Evolutionary conservation across 1,140 invertebrate genomes (phyloP).

Genomic region (Reticulitermes speratus): DNA sequence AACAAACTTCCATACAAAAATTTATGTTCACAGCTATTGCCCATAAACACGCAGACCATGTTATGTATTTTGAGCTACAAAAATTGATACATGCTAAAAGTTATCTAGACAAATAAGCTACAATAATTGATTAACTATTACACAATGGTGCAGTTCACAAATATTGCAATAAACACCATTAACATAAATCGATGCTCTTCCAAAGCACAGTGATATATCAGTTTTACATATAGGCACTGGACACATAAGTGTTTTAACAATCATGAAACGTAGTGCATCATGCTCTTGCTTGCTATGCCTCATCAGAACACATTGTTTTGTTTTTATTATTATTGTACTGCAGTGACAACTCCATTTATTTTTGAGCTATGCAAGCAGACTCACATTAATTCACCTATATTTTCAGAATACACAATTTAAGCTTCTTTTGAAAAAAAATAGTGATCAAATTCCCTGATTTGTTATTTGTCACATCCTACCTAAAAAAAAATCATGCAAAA

Average conservation of each 20-base stretch:
- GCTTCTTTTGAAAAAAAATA: slow-evolving; percentile 22
- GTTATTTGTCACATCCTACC: slow-evolving; percentile 27
- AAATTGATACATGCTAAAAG: background rate
- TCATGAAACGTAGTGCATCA: slow-evolving; percentile 20
- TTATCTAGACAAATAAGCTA: background rate
- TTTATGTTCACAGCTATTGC: slow-evolving; percentile 6
- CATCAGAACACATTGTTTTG: slow-evolving; percentile 24
- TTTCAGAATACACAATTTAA: slow-evolving; percentile 3
- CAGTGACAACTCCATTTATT: slow-evolving; percentile 23
- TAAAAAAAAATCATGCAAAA: slow-evolving; percentile 25
- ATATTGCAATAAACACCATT: slow-evolving; percentile 17
- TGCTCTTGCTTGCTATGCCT: slow-evolving; percentile 8
- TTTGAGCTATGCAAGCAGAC: slow-evolving; percentile 31
- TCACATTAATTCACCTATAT: slow-evolving; percentile 4
- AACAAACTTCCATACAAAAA: slow-evolving; percentile 25
- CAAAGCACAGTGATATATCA: slow-evolving; percentile 22
- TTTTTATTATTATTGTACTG: slow-evolving; percentile 28
- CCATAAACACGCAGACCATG: background rate
- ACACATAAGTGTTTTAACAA: slow-evolving; percentile 23
- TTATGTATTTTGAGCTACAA: background rate
- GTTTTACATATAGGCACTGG: slow-evolving; percentile 28
- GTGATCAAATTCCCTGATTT: slow-evolving; percentile 29
- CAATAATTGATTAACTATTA: background rate
- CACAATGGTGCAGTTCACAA: slow-evolving; percentile 20
- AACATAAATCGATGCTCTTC: slow-evolving; percentile 28